These are phyloP conservation scores for Lagocephalus sceleratus DNA, from an alignment of 2,797 vertebrate genomes.

Conservation along the genomic window DNA sequence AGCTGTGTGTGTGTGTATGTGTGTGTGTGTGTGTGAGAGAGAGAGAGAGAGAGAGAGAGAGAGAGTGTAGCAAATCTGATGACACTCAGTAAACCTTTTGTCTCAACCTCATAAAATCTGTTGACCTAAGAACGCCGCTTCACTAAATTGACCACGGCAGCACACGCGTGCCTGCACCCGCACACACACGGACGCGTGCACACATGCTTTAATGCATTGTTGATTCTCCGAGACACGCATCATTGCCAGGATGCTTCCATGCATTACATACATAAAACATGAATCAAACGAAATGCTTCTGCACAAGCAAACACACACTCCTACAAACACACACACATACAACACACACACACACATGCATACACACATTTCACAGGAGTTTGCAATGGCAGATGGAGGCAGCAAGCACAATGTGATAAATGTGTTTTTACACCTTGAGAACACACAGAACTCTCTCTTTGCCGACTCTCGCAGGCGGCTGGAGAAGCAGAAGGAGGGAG, in stretches of 20 bases:
- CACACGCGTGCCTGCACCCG: background rate
- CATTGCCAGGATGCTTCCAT: constrained; percentile 12
- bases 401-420: constrained; percentile 28
- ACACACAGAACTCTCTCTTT: constrained; percentile 2
- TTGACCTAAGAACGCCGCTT: constrained; percentile 32
- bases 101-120: constrained; percentile 42
- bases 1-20: constrained; percentile 4
- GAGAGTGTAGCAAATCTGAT: constrained; percentile 10
- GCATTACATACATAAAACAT: constrained; percentile 50
- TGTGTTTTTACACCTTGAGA: constrained; percentile 20
- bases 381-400: constrained; percentile 8
- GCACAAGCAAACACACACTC: no score
- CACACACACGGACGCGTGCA: background rate
- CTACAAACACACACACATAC: constrained; percentile 8
- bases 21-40: constrained; percentile 14
- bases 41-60: constrained; percentile 1
- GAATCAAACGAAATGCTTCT: constrained; percentile 30
- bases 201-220: constrained; percentile 16
- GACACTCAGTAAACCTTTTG: constrained; percentile 34
- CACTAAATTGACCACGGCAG: constrained; percentile 7
- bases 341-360: constrained; percentile 15
- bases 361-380: constrained; percentile 4
- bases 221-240: constrained; percentile 18
- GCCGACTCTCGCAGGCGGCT: background rate
- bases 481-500: no score